Percentiles rank a stretch among this genome's conserved stretches.
These are phyloP conservation scores for Corydoras sp. DNA, from an alignment of 2,113 vertebrate genomes.

Conservation along the genomic window DNA sequence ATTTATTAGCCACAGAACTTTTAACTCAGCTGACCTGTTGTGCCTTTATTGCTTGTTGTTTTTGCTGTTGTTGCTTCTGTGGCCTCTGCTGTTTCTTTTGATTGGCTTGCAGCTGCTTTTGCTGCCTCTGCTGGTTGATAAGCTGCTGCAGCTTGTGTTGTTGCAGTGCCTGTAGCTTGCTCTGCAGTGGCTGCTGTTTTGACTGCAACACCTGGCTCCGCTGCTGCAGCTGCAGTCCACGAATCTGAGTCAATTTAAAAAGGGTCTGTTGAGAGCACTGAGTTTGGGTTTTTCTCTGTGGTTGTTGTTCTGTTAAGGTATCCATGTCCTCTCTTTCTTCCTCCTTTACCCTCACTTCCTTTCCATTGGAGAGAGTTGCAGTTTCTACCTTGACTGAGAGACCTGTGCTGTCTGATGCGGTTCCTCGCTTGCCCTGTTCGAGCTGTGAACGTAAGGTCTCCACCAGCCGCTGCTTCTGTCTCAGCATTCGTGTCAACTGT, in stretches of 20 bases:
- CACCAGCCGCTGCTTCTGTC: conserved; percentile 91
- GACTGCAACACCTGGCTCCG: conserved; percentile 17
- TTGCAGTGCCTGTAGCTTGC: conserved; percentile 28
- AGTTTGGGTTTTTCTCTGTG: conserved; percentile 45
- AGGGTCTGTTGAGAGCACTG: conserved; percentile 67
- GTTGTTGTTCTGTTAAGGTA: conserved; percentile 44
- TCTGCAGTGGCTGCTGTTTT: conserved; percentile 31
- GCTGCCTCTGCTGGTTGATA: conserved; percentile 37
- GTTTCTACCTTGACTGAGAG: conserved; percentile 52
- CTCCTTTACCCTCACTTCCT: conserved; percentile 56
- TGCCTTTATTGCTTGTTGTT: conserved; percentile 36
- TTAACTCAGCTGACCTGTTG: conserved; percentile 55
- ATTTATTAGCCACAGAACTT: too few species aligned
- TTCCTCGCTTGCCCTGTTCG: conserved; percentile 75
- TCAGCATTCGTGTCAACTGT: conserved; percentile 88
- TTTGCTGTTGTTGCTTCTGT: conserved; percentile 47
- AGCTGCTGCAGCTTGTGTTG: conserved; percentile 46
- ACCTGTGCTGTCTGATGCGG: conserved; percentile 16
- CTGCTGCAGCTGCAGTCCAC: conserved; percentile 55
- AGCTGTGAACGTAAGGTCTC: conserved; percentile 87
- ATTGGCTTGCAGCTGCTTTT: conserved; percentile 41
- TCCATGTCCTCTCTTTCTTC: conserved; percentile 57
- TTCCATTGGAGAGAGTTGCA: conserved; percentile 49
- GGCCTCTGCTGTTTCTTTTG: conserved; percentile 47
- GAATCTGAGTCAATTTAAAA: conserved; percentile 63